These are phyloP conservation scores for Apotomis betuletana DNA, from an alignment of 2,888 invertebrate genomes.

Conservation along the genomic window DNA sequence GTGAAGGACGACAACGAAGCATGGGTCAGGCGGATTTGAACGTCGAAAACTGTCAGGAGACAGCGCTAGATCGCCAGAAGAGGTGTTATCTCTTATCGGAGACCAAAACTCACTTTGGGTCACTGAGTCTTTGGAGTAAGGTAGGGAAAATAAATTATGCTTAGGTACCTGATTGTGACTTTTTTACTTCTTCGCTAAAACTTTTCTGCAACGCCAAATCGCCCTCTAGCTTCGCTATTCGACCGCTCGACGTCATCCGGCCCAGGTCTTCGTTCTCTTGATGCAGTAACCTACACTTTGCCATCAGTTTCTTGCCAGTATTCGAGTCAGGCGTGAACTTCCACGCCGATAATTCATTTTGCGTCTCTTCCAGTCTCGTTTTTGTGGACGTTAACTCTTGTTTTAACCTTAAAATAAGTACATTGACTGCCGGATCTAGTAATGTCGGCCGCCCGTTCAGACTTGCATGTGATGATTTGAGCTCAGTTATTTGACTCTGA, in stretches of 20 bases:
- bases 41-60: too few species aligned
- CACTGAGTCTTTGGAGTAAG: too few species aligned
- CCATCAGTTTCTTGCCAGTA: conserved; percentile 98
- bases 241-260: conserved; percentile 96
- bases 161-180: conserved; percentile 96
- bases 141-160: background rate
- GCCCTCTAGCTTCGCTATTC: conserved; percentile 97
- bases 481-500: conserved; percentile 96
- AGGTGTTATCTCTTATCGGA: too few species aligned
- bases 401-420: conserved; percentile 94
- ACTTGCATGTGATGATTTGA: conserved; percentile 94
- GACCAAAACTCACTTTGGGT: too few species aligned
- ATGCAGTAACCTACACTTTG: conserved; percentile 96
- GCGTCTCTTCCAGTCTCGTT: conserved; percentile 96
- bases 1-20: too few species aligned
- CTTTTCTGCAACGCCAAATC: conserved; percentile 97
- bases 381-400: conserved; percentile 95
- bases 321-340: conserved; percentile 99
- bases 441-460: conserved; percentile 88
- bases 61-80: too few species aligned
- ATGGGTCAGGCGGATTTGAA: too few species aligned
- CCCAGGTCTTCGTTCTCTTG: conserved; percentile 99
- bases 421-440: conserved; percentile 97
- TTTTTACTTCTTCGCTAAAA: conserved; percentile 97
- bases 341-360: conserved; percentile 99